These are phyloP conservation scores for Nestor notabilis DNA, from an alignment of 2,113 vertebrate species.

Conservation along the genomic window DNA sequence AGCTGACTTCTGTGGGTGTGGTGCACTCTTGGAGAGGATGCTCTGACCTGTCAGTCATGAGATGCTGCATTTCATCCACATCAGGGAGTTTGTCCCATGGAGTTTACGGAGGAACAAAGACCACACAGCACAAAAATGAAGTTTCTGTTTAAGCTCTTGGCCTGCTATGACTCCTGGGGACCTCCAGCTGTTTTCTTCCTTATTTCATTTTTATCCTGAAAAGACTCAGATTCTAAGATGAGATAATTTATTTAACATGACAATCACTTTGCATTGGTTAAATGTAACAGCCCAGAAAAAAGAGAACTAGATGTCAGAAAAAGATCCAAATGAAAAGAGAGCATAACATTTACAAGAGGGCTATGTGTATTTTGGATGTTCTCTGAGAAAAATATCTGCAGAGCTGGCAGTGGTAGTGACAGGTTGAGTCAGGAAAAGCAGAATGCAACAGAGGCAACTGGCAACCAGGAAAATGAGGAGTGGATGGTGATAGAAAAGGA, in stretches of 20 bases:
- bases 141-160: background rate
- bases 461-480: background rate
- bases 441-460: background rate
- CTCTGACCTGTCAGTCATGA: background rate
- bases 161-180: background rate
- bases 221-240: background rate
- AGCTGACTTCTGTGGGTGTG: background rate
- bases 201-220: background rate
- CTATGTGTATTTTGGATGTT: background rate
- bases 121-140: background rate
- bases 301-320: background rate
- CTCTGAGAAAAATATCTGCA: background rate
- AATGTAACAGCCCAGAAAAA: background rate
- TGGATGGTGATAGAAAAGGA: background rate
- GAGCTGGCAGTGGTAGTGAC: background rate
- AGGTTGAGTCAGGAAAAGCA: background rate
- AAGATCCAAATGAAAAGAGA: background rate
- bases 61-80: background rate
- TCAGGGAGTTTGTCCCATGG: background rate
- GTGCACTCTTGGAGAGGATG: background rate
- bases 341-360: background rate
- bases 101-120: constrained; percentile 15
- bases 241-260: background rate
- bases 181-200: background rate
- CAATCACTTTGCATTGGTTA: background rate